A percentile compares a stretch with the other conserved stretches of the same genome.
phyloP scores from a whole-genome alignment of 2,113 vertebrate genomes.

The Blennius ocellaris region DNA sequence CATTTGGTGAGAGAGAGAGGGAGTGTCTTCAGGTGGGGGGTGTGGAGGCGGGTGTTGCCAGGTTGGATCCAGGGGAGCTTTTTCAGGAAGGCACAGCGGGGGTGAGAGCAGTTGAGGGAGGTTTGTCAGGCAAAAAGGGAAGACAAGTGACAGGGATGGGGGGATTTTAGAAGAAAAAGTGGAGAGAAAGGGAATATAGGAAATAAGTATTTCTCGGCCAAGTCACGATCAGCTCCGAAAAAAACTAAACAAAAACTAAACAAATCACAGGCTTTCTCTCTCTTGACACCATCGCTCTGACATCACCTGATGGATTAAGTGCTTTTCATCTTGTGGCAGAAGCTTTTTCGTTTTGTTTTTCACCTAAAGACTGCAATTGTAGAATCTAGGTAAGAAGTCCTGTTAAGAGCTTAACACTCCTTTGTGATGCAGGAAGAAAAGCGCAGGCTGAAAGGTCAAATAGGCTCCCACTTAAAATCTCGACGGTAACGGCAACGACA shows the following conservation, averaged over 20 bases:
- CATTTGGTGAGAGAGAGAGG: conserved; percentile 56
- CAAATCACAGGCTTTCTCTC: conserved; percentile 49
- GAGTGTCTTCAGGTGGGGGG: conserved; percentile 12
- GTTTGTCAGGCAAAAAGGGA: conserved; percentile 23
- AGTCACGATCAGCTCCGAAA: conserved; percentile 5
- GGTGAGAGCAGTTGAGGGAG: conserved; percentile 10
- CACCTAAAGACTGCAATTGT: conserved; percentile 52
- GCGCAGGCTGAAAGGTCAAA: conserved; percentile 70
- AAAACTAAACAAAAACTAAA: not conserved
- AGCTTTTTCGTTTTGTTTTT: conserved; percentile 21
- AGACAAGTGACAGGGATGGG: not conserved
- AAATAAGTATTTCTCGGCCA: conserved; percentile 1
- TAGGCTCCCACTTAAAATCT: conserved; percentile 63
- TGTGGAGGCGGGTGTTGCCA: conserved; percentile 36
- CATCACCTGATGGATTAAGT: conserved; percentile 81
- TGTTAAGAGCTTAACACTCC: conserved; percentile 71
- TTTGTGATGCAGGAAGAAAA: conserved; percentile 60
- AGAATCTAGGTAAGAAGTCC: conserved; percentile 70
- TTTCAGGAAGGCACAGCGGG: conserved; percentile 39
- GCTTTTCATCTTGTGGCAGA: conserved; percentile 71
- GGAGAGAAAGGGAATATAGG: not conserved
- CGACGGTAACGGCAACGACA: conserved; percentile 47
- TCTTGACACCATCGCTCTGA: conserved; percentile 68
- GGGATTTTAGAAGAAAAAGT: conserved; percentile 16
- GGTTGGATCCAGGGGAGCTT: conserved; percentile 10